These are phyloP conservation scores for Natrix natrix DNA, from an alignment of 2,797 vertebrate genomes.

Conservation along the genomic window DNA sequence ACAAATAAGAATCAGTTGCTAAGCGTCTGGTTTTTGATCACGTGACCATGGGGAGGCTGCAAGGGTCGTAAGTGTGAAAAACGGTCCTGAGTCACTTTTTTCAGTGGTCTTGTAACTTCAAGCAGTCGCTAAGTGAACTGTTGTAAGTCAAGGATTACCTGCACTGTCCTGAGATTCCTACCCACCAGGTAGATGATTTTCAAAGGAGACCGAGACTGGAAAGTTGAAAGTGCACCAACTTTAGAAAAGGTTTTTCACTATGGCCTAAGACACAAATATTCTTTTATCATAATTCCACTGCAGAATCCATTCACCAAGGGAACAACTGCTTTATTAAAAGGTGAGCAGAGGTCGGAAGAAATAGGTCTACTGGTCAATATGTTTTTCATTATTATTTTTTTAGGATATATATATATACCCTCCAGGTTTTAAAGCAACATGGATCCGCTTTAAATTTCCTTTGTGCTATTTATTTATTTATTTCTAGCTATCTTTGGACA, in stretches of 20 bases:
- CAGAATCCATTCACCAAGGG: neutral
- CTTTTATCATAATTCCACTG: neutral
- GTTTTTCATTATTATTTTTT: neutral
- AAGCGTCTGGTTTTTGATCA: too few relatives aligned
- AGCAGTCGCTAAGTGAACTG: neutral
- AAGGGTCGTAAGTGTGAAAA: neutral
- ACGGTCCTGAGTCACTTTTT: neutral
- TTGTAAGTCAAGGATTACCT: neutral
- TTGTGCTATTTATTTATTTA: too few relatives aligned
- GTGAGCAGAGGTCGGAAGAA: neutral
- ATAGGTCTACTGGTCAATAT: neutral
- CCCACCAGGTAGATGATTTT: neutral
- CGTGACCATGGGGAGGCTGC: too few relatives aligned
- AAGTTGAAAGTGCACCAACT: neutral
- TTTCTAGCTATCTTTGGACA: slow-evolving; percentile 18
- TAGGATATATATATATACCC: neutral
- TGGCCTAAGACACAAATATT: neutral
- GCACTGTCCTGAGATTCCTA: neutral
- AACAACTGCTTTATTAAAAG: neutral
- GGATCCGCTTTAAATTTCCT: neutral
- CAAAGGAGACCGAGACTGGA: neutral
- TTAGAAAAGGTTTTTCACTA: neutral
- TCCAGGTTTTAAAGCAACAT: neutral
- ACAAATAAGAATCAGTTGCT: too few relatives aligned
- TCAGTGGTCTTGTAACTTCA: neutral